Base-by-base conservation (phyloP, 2,797 vertebrate species). In the Alfaro cultratus region DNA sequence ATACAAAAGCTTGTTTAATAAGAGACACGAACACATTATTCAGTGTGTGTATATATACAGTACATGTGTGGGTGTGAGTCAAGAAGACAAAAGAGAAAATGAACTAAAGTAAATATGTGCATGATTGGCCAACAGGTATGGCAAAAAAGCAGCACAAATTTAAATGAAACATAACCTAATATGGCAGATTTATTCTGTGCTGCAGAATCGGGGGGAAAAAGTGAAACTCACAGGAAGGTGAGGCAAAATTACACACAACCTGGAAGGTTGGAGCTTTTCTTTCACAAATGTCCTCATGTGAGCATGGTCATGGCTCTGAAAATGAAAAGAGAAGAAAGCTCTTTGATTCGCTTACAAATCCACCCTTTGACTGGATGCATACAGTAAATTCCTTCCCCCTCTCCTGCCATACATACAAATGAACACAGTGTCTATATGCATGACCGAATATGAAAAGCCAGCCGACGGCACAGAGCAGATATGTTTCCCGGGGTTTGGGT, bases 31-130 rank as follows among this genome's bases (percentile, higher is more conserved):
- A 77, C 84, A 51, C 0, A 1, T 64, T 55, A 49, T 51, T 41
- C 26, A 26, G 41, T 68, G 45, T 80, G 68, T 71, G 2, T 36
- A 13, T 68, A 26, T 74, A 21, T 47, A 15, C 74, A 29, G 15
- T 47, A 15, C 74, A 29, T 43, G 76, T 53, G 81, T 75, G 80
- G 29, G 86, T 78, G 83, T 47, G 78, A 80, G 73, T 86, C 39
- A 75, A 79, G 70, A 81, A 81, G 87, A 90, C 82, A 60, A 49
- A 81, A 74, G 49, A 77, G 45, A 76, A 78, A 86, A 87, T 81
- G 80, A 91, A 87, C 53, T 84, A 89, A 87, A 91, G 85, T 77
- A 87, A 87, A 88, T 83, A 87, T 80, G 84, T 77, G 84, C 70
- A 74, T 64, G 73, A 88, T 87, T 91, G 85, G 83, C 84, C 82